Evolutionary conservation across 2,888 invertebrate genomes (phyloP).

Genomic region (Rotaria sp.): DNA sequence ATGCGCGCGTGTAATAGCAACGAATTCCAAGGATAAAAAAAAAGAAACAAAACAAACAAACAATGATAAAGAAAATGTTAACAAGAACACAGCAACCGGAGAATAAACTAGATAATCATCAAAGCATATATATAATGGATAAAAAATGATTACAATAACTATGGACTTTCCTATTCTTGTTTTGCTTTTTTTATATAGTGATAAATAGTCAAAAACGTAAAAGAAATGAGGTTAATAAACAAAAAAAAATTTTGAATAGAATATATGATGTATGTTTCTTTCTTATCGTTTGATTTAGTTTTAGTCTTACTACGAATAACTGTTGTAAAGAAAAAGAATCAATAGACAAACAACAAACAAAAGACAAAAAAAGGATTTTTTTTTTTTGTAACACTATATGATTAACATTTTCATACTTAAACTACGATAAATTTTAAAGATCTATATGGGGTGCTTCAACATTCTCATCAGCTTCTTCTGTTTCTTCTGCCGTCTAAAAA

Average conservation of each 20-base stretch:
- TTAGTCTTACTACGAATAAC: not conserved
- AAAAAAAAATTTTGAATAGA: not conserved
- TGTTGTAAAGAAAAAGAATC: not conserved
- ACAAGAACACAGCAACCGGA: constrained; percentile 17
- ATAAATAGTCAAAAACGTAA: not conserved
- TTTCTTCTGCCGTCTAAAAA: not conserved
- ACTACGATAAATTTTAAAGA: not conserved
- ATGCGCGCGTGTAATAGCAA: not conserved
- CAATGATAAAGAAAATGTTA: not conserved
- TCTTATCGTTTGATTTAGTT: not conserved
- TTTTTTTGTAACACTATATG: not conserved
- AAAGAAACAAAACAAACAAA: not conserved
- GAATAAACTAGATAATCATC: not conserved
- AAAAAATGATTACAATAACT: not conserved
- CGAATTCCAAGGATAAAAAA: not conserved
- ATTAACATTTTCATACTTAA: not conserved
- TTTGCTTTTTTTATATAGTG: not conserved
- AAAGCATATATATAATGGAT: not conserved
- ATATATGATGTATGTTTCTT: not conserved
- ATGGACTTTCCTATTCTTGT: not conserved
- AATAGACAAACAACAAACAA: not conserved
- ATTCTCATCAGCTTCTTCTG: constrained; percentile 41
- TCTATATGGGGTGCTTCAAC: constrained; percentile 21
- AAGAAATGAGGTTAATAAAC: not conserved
- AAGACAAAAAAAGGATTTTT: not conserved